Evolutionary conservation across 2,888 invertebrate species (phyloP).

Genomic region (Toxonevra muliebris): DNA sequence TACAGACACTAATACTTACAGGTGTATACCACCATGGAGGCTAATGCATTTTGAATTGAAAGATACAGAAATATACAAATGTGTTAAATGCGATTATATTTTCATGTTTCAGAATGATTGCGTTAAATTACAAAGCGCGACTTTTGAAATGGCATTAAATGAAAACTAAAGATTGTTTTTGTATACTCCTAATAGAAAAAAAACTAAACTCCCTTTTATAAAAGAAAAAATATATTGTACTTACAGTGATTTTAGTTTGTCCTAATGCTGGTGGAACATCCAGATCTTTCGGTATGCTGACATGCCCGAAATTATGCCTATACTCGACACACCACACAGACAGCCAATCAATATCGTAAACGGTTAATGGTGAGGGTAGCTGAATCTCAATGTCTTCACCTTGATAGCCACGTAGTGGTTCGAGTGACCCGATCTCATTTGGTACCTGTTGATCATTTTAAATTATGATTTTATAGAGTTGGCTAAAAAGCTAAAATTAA

Average conservation of each 20-base stretch:
- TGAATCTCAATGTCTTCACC: conserved; percentile 93
- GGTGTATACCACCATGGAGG: conserved; percentile 94
- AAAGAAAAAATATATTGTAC: too few species aligned
- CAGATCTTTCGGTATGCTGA: conserved; percentile 84
- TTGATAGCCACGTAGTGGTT: conserved; percentile 84
- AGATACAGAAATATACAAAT: conserved; percentile 40
- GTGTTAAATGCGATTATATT: too few species aligned
- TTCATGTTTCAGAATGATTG: too few species aligned
- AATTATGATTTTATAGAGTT: too few species aligned
- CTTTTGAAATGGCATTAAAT: too few species aligned
- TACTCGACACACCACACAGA: conserved; percentile 92
- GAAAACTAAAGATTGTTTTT: too few species aligned
- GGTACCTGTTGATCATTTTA: conserved; percentile 70
- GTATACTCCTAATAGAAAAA: too few species aligned
- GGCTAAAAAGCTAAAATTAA: neutral
- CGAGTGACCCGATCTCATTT: conserved; percentile 85
- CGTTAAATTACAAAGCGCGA: too few species aligned
- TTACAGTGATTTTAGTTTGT: conserved; percentile 90
- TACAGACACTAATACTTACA: conserved; percentile 72
- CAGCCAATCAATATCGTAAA: conserved; percentile 92
- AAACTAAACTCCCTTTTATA: too few species aligned
- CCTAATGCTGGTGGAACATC: conserved; percentile 91
- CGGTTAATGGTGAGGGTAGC: conserved; percentile 83
- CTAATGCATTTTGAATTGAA: conserved; percentile 66
- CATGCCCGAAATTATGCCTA: conserved; percentile 90